phyloP scores from a whole-genome alignment of 2,113 vertebrate species.

The Tachysurus vachellii region DNA sequence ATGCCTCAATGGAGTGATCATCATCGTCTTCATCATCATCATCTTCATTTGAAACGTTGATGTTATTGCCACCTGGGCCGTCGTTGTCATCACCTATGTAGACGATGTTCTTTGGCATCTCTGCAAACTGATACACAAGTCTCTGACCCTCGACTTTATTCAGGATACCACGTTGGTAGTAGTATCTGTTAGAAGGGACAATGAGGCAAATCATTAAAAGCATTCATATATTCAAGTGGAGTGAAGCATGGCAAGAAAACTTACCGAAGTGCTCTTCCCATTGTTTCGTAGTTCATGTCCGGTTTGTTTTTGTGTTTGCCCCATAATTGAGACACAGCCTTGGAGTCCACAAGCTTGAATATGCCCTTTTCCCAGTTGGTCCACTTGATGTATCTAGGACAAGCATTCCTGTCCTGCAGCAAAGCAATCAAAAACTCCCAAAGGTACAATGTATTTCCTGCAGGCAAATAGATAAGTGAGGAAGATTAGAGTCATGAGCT shows the following conservation, averaged over 20 bases:
- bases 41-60: constrained; percentile 51
- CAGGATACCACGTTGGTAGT: constrained; percentile 97
- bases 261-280: constrained; percentile 97
- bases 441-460: constrained; percentile 94
- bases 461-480: constrained; percentile 46
- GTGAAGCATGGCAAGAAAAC: not conserved
- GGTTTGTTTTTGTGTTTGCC: constrained; percentile 99
- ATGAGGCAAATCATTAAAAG: not conserved
- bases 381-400: constrained; percentile 98
- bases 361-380: constrained; percentile 92
- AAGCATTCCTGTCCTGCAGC: constrained; percentile 92
- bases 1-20: constrained; percentile 74
- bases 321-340: constrained; percentile 93
- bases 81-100: constrained; percentile 85
- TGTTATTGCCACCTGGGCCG: constrained; percentile 9
- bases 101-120: constrained; percentile 92
- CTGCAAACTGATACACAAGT: constrained; percentile 96
- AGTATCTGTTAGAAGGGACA: constrained; percentile 79
- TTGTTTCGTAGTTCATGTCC: constrained; percentile 99
- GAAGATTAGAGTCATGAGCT: not conserved
- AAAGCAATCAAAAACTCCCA: constrained; percentile 97
- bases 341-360: constrained; percentile 97
- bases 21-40: constrained; percentile 66
- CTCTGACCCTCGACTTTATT: constrained; percentile 99
- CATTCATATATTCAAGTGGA: too few relatives aligned